A percentile compares a stretch with the other conserved stretches of the same genome.
Evolutionary conservation across 1,140 invertebrate species (phyloP).

Genomic region (Drosophila willistoni): DNA sequence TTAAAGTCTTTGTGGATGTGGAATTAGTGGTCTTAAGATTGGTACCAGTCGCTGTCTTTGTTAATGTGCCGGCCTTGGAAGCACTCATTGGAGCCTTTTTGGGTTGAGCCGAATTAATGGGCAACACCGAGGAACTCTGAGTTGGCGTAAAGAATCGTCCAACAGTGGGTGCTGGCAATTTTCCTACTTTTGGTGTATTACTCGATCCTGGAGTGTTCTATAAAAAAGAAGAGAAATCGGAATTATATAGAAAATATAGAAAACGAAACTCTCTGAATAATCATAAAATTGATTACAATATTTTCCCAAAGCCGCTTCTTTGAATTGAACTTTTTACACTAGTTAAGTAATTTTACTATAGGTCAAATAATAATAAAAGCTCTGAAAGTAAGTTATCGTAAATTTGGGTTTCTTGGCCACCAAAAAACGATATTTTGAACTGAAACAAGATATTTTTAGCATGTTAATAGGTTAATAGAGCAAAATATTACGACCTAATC

Average conservation of each 20-base stretch:
- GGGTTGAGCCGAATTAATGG: constrained; percentile 42
- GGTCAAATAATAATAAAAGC: too few species aligned
- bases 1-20: constrained; percentile 56
- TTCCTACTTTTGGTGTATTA: constrained; percentile 71
- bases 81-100: constrained; percentile 73
- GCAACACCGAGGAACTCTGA: constrained; percentile 33
- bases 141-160: constrained; percentile 81
- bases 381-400: too few species aligned
- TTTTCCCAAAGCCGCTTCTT: too few species aligned
- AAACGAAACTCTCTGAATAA: too few species aligned
- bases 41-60: constrained; percentile 57
- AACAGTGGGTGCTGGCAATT: constrained; percentile 54
- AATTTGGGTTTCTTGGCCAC: too few species aligned
- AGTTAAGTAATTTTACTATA: too few species aligned
- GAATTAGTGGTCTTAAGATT: constrained; percentile 57
- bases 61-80: constrained; percentile 56
- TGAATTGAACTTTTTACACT: too few species aligned
- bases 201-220: constrained; percentile 25
- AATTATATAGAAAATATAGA: neutral
- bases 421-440: too few species aligned
- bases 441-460: too few species aligned
- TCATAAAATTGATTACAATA: too few species aligned
- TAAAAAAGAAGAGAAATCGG: neutral
- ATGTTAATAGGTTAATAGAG: too few species aligned
- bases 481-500: too few species aligned